Base-by-base conservation (phyloP, 1,140 invertebrate genomes). In the Conus betulinus region DNA sequence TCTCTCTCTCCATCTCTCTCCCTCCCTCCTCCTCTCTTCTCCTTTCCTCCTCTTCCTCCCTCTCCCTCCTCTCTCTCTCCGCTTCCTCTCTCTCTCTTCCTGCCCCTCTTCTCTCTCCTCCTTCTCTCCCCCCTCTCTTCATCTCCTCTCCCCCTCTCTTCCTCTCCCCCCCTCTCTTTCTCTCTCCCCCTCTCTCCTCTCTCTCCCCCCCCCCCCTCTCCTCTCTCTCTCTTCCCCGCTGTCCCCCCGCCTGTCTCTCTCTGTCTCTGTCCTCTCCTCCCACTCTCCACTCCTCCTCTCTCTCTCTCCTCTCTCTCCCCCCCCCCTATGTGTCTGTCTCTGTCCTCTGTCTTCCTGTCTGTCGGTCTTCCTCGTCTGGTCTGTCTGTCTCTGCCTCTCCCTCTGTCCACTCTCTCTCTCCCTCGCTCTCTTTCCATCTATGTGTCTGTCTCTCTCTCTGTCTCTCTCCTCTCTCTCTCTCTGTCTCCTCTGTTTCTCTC, bases 391-490 rank as follows among this genome's bases (percentile, higher is more conserved):
- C 57, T 60, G 57, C 4, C 57, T 60, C 1, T 60, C 8, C 4
- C 39, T 10, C 79, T 55, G 10, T 82, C n/a, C n/a, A n/a, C 79
- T 55, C 15, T 82, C 79, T 55, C 10, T n/a, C 79, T 55, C 39
- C 52, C n/a, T 71, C 79, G 1, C 15, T 82, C 79, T 55, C 39
- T 82, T n/a, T n/a, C n/a, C n/a, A n/a, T n/a, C n/a, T 60, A 0
- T 60, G 1, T 11, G 57, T 60, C 57, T 60, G 57, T 60, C 57
- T 60, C 1, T 60, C 8, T 60, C 39, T 10, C 79, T 55, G 10
- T 82, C 79, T 55, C 15, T 82, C 79, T 55, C 10, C 79, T 55
- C 39, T 82, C n/a, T 71, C 79, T 60, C 15, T 82, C 79, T 55
- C 39, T 82, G 6, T 55, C 15, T 82, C 25, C n/a, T n/a, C n/a